These are phyloP conservation scores for Vollenhovia emeryi DNA, from an alignment of 1,140 invertebrate genomes.

Conservation along the genomic window DNA sequence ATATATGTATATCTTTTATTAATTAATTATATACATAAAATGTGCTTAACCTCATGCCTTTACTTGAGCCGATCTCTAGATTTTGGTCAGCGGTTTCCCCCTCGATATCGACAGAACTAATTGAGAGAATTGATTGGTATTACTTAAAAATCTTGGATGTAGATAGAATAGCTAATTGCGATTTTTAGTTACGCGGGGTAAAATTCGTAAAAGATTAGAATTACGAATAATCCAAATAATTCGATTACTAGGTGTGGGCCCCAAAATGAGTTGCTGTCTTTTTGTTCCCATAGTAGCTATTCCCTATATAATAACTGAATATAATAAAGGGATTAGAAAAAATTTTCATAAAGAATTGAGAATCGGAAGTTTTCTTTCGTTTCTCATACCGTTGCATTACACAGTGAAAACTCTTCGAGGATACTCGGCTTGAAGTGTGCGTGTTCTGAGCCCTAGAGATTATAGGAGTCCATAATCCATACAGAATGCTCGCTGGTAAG, in stretches of 20 bases:
- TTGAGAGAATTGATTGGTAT: too few relatives aligned
- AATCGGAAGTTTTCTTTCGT: neutral
- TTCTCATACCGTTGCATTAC: neutral
- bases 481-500: neutral
- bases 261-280: too few relatives aligned
- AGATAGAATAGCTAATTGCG: too few relatives aligned
- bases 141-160: too few relatives aligned
- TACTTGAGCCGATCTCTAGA: neutral
- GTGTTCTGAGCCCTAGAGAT: neutral
- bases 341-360: neutral
- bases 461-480: neutral
- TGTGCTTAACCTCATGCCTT: neutral
- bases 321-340: neutral
- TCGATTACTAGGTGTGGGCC: too few relatives aligned
- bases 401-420: neutral
- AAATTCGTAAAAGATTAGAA: too few relatives aligned
- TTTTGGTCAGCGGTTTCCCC: too few relatives aligned
- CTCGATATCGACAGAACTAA: too few relatives aligned
- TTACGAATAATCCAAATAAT: too few relatives aligned
- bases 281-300: too few relatives aligned
- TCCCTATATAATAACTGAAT: neutral
- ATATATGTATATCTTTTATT: neutral
- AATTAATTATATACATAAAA: too few relatives aligned
- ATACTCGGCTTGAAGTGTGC: neutral
- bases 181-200: too few relatives aligned